phyloP scores from a whole-genome alignment of 1,140 invertebrate genomes.

The Drosophila murphyi region DNA sequence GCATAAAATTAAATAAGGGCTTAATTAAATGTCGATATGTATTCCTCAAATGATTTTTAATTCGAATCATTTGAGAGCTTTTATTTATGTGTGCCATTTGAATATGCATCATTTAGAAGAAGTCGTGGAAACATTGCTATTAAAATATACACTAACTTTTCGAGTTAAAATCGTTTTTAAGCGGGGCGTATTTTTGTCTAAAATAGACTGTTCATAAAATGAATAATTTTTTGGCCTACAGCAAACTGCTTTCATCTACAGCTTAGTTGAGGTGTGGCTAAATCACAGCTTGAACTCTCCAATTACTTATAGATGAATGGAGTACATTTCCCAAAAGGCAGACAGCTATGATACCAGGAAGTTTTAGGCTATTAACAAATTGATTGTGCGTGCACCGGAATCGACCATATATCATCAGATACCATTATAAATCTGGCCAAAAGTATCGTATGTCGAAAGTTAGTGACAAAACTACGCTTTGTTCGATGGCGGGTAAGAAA shows the following conservation, averaged over 20 bases:
- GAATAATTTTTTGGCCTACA: too few relatives aligned
- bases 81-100: too few relatives aligned
- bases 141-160: neutral
- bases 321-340: neutral
- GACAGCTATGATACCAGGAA: constrained; percentile 3
- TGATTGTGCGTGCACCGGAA: neutral
- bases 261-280: neutral
- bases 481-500: constrained; percentile 8
- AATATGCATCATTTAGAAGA: too few relatives aligned
- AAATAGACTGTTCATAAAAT: too few relatives aligned
- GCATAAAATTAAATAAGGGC: too few relatives aligned
- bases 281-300: neutral
- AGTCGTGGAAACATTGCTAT: too few relatives aligned
- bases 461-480: constrained; percentile 39
- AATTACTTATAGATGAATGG: neutral
- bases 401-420: constrained; percentile 13
- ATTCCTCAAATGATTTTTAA: too few relatives aligned
- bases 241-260: neutral
- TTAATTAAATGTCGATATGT: too few relatives aligned
- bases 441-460: constrained; percentile 31
- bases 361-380: neutral
- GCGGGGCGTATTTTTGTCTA: too few relatives aligned
- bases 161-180: neutral
- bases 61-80: too few relatives aligned
- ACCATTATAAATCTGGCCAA: neutral